Base-by-base conservation (phyloP, 2,888 invertebrate genomes). In the Endomychus coccineus region DNA sequence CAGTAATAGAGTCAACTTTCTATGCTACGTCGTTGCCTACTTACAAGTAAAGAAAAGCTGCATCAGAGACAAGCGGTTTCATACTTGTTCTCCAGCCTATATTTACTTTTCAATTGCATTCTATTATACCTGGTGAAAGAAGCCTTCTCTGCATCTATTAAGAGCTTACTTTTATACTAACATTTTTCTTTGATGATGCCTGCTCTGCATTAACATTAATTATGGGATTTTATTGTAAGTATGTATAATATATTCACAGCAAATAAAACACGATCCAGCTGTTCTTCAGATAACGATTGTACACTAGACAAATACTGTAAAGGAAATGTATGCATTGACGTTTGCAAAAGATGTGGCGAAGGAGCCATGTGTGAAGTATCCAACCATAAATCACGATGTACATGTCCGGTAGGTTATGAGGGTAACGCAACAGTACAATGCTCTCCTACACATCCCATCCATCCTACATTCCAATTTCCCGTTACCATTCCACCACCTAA, bases 361-460 rank as follows among this genome's bases (percentile, higher is more conserved):
- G 62, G 67, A 53, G 69, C 72, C 47, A 58, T 63, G 41, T 74
- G 74, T 59, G 56, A 59, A 50, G 66, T 70, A 49, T 56, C 63
- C 53, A 66, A 67, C 50, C 73, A 73, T 62, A 66, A 60, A 52
- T 68, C 68, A 40, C 54, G 61, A 44, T 71, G 71, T 51, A 54
- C 47, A 46, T 70, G 70, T 51, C 62, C 66, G 21, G 48, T 59
- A 21, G 71, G 71, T 14, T 71, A 65, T 52, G 57, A 64, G 40
- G 74, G 74, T 45, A 71, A 75, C 58, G 66, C 74, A n/a, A 64
- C 66, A 45, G 55, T 69, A 31, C 64, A 68, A 46, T 75, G 75
- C 57, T 49, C 49, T 28, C 56, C 54, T 22, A 13, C 16, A n/a
- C n/a, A n/a, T n/a, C n/a, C n/a, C n/a, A n/a, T n/a, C n/a, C n/a